Evolutionary conservation across 2,113 vertebrate genomes (phyloP), one percentile per base, ranked within the genome.

Genomic region (Bostrychus sinensis): DNA sequence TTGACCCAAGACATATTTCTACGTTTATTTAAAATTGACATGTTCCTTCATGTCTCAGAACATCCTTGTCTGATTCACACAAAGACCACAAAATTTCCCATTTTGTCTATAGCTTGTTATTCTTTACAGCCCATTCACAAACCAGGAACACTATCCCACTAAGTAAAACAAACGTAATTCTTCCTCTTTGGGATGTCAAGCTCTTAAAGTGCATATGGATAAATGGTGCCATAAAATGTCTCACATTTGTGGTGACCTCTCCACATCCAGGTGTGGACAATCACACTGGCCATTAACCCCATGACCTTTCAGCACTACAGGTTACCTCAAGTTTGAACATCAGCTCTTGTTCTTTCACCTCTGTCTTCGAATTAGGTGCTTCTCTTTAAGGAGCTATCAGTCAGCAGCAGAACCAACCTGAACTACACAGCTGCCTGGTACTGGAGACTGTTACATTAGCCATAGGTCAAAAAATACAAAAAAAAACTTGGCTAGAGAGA

Each of bases 201-300:
- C 56, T 59, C 23, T 61, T 56, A 57, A 67, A 53, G 8, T 38
- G 11, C 58, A 30, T 39, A 45, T 10, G 59, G 45, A 66, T 56
- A 56, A 71, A 72, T 26, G 22, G 46, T 17, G 66, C 56, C 22
- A 46, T 74, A 68, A 79, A 78, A 66, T 34, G 59, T 41, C 12
- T 51, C 36, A 16, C 48, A 23, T 71, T 48, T 37, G 20, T 32
- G 34, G 68, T 55, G 63, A 73, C 72, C 55, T 72, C 45, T 7
- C 39, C 5, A 26, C 72, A 64, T 72, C 70, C 77, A 86, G 83
- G 82, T 85, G 84, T 66, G 74, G 57, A 55, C 58, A 71, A 48
- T 78, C 59, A 65, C 66, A 63, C 48, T 26, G 11, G 19, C 37
- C 72, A 48, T 74, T 84, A 77, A 83, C 83, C 69, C 41, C 8